Conservation (phyloP, 2,888 invertebrate species). For the Stenotaenia linearis region DNA sequence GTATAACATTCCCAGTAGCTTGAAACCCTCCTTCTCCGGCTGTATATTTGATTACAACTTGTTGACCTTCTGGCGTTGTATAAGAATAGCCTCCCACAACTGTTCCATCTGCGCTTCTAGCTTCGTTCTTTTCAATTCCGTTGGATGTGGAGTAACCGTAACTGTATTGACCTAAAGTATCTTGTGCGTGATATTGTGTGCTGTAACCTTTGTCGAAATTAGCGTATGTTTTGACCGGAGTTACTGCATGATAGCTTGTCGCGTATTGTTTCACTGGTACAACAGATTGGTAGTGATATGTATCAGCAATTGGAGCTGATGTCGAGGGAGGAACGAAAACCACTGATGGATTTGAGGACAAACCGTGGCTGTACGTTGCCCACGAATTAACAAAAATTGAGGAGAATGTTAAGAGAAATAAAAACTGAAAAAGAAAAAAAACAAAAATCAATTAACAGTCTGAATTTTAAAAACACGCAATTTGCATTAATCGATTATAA, state of each 20-base stretch:
- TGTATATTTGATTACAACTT: background rate
- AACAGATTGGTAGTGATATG: background rate
- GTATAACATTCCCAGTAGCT: slow-evolving; percentile 1
- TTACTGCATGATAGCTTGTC: background rate
- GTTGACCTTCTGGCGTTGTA: background rate
- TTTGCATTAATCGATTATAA: background rate
- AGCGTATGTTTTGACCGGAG: background rate
- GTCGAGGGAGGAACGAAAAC: background rate
- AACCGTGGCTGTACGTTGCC: background rate
- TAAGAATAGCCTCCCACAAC: slow-evolving; percentile 2
- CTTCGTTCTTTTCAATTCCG: background rate
- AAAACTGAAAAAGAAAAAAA: background rate
- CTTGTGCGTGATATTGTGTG: background rate
- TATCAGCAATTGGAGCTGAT: background rate
- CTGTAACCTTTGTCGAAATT: background rate
- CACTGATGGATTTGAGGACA: background rate
- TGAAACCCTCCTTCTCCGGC: slow-evolving; percentile 10
- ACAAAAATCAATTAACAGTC: no score
- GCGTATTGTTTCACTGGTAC: background rate
- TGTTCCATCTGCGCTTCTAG: background rate
- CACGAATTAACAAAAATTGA: background rate
- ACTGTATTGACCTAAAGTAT: slow-evolving; percentile 7
- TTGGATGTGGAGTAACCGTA: background rate
- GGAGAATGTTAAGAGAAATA: background rate
- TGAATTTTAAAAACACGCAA: no score